These are phyloP conservation scores for Amblyraja radiata DNA, from an alignment of 2,797 vertebrate genomes.

Conservation along the genomic window DNA sequence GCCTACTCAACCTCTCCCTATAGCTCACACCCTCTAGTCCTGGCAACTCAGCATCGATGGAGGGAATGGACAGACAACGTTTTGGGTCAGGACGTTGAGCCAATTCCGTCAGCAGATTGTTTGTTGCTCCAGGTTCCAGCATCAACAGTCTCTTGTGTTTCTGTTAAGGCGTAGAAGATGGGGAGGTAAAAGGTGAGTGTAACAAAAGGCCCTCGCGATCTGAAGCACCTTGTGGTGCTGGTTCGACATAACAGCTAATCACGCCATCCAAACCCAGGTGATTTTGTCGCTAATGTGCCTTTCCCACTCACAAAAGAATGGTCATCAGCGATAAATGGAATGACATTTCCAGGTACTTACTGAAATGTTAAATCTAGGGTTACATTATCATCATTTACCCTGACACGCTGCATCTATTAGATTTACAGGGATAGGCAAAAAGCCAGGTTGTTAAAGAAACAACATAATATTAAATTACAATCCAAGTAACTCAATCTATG, in stretches of 20 bases:
- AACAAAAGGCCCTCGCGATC: background rate
- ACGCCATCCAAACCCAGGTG: background rate
- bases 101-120: no score
- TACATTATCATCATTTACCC: slow-evolving; percentile 11
- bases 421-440: background rate
- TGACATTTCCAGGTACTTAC: background rate
- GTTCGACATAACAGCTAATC: background rate
- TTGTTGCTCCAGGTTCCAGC: no score
- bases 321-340: slow-evolving; percentile 3
- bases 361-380: background rate
- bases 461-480: background rate
- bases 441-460: slow-evolving; percentile 9
- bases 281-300: background rate
- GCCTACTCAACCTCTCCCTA: no score
- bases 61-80: no score
- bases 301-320: background rate
- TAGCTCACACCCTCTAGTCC: no score
- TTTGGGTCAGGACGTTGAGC: no score
- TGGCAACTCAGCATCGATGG: no score
- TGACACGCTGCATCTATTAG: background rate
- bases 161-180: no score
- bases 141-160: no score
- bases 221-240: background rate
- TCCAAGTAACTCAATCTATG: slow-evolving; percentile 9
- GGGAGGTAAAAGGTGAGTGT: background rate